Base-by-base conservation (phyloP, 2,888 invertebrate genomes). In the Keiferia lycopersicella region DNA sequence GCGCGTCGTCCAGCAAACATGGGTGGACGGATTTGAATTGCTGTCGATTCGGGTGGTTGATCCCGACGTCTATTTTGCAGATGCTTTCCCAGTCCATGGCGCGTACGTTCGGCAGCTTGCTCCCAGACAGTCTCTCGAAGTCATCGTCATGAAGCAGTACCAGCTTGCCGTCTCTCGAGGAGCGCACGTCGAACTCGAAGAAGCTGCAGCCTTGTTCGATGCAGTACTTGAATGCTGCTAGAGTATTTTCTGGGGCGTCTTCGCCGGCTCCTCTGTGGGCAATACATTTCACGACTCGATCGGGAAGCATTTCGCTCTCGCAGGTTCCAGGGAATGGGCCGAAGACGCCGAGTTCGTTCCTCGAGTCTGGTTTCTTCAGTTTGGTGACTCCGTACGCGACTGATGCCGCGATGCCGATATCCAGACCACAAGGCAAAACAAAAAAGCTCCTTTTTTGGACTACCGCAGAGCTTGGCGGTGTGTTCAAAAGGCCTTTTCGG, bases 221-320 rank as follows among this genome's bases (percentile, higher is more conserved):
- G 68, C 96, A 95, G 83, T 94, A 92, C 87, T 93, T 93, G 73
- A 96, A 94, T 0, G 96, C 96, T 63, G 93, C 92, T 68, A 96
- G 78, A 68, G 95, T 96, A 81, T 96, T 96, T 84, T 96, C 96
- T 0, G 96, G 96, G 4, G 95, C 96, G 85, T 96, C 96, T 50
- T 94, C 84, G 0, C 93, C 94, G 14, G 95, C 95, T 6, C 96
- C 96, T 76, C 96, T 92, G 75, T 96, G 96, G 0, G 95, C 96
- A 64, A 96, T 93, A 53, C 95, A 93, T 75, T 89, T 92, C 73
- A 95, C 92, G 2, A 93, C 82, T 71, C 83, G 83, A 16, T 83
- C 84, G 1, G 93, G 85, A 63, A 87, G 73, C 0, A 79, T 71
- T 34, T 87, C 87, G 39, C 91, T 81, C 53, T 91, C 90, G 67